Evolutionary conservation across 2,797 vertebrate species (phyloP), one percentile per base, ranked within the genome.

Genomic region (Linurgus olivaceus): DNA sequence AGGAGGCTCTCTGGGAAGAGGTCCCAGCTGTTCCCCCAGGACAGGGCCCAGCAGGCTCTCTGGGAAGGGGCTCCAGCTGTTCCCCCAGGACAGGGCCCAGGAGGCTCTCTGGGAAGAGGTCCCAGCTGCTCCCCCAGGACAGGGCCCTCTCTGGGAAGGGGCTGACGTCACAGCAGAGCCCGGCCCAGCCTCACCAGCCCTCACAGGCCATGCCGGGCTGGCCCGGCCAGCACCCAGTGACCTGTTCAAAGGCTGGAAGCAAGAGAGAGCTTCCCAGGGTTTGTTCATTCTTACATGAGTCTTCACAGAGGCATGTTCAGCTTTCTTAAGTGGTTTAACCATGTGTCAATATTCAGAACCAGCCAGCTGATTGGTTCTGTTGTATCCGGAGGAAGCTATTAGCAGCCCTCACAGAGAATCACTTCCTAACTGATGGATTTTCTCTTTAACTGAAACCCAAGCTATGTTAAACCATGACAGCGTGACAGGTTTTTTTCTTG

Each of bases 201-300:
- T 2, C 37, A 40, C 5, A 10, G 26, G 37, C 58, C 37, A 21
- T 9, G 26, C 0, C 4, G 26, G 0, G 58, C 58, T 3, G 2
- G 7, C 28, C 37, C 0, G 5, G 58, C 58, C 37, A 21, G 26
- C 0, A 4, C 13, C 5, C 37, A 21, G 25, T 40, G 14, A 38
- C 18, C 37, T 38, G 10, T 7, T 38, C 26, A 38, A 23, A 50
- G 33, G 7, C 26, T 7, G 10, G 65, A 37, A 37, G 33, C 25
- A 35, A 35, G 45, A 66, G 25, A 35, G n/a, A 19, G 9, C 35
- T 21, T 37, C 19, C 15, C 6, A 11, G 35, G 47, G 8, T 51
- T 68, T 38, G 8, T 38, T 51, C 6, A 5, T 38, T 68, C 9
- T 50, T 1, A 13, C 4, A 2, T 37, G 14, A 17, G 8, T 2